A percentile compares a stretch with the other conserved stretches of the same genome.
Conservation (phyloP, 2,113 vertebrate species). For the Phasianus colchicus region DNA sequence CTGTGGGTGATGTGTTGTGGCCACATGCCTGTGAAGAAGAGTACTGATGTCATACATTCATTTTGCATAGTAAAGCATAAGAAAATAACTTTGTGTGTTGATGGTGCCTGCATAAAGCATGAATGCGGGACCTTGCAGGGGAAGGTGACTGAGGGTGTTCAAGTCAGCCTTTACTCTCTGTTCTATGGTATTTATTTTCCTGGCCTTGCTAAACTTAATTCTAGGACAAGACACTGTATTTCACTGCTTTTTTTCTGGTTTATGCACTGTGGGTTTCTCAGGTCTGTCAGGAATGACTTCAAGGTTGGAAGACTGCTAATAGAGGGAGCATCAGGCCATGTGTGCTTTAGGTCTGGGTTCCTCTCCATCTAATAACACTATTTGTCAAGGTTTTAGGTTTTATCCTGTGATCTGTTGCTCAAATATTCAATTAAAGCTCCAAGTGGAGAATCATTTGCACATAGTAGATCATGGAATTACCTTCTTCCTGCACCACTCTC, state of each 20-base stretch:
- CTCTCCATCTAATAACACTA: conserved; percentile 60
- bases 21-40: background rate
- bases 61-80: background rate
- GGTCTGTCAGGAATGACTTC: background rate
- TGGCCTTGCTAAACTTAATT: background rate
- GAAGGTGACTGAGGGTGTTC: background rate
- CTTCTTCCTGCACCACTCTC: conserved; percentile 8
- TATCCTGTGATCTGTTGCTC: conserved; percentile 58
- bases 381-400: conserved; percentile 57
- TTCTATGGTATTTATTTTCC: background rate
- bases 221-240: background rate
- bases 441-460: conserved; percentile 62
- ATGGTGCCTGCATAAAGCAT: background rate
- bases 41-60: background rate
- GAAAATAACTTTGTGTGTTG: background rate
- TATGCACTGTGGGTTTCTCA: conserved; percentile 55
- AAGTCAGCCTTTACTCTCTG: background rate
- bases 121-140: background rate
- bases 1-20: background rate
- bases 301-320: conserved; percentile 33
- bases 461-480: conserved; percentile 34
- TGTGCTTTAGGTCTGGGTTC: background rate
- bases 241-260: background rate
- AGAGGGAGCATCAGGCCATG: background rate
- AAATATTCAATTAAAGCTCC: conserved; percentile 63